Evolutionary conservation across 2,888 invertebrate species (phyloP).

Genomic region (Spodoptera exigua): DNA sequence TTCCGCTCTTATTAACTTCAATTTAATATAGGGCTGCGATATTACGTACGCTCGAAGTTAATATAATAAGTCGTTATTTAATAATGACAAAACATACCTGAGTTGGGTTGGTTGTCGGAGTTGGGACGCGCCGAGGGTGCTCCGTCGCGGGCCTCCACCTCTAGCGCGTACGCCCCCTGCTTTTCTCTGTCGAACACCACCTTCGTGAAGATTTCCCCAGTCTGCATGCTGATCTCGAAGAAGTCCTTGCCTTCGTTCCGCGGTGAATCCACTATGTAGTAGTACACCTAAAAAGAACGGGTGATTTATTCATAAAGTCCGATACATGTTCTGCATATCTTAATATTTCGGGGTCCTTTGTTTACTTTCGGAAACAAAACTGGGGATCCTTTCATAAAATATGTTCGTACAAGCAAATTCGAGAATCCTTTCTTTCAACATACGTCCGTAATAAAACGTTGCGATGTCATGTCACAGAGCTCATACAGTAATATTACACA

Average conservation of each 20-base stretch:
- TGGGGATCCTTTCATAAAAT: constrained; percentile 56
- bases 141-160: constrained; percentile 98
- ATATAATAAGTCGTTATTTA: constrained; percentile 36
- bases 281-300: constrained; percentile 94
- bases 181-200: constrained; percentile 99
- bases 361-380: constrained; percentile 62
- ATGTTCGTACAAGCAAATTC: constrained; percentile 40
- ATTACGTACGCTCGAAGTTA: constrained; percentile 31
- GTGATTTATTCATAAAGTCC: constrained; percentile 67
- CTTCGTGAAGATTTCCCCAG: constrained; percentile 98
- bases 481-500: constrained; percentile 35
- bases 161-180: constrained; percentile 98
- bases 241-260: constrained; percentile 98
- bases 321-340: constrained; percentile 62
- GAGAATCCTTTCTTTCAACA: constrained; percentile 42
- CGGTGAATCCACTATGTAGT: constrained; percentile 97
- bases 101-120: constrained; percentile 97
- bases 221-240: constrained; percentile 98
- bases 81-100: constrained; percentile 90
- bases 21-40: constrained; percentile 23
- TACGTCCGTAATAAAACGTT: constrained; percentile 47
- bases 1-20: constrained; percentile 36
- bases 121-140: constrained; percentile 98
- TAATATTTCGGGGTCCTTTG: constrained; percentile 62
- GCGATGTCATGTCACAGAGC: constrained; percentile 37